Conservation (phyloP, 2,888 invertebrate genomes). For the Epicampocera succincta region DNA sequence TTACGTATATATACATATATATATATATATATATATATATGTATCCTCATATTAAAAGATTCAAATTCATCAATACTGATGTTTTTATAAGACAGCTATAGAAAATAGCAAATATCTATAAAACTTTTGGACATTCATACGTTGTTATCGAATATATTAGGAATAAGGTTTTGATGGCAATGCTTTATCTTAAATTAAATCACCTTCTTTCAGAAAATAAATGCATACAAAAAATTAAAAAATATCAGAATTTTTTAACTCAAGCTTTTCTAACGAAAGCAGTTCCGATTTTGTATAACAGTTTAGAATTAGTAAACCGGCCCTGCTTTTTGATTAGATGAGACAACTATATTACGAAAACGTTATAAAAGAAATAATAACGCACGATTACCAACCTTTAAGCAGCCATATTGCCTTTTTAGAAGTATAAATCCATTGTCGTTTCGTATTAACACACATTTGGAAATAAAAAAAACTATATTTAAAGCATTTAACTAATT, state of each 20-base stretch:
- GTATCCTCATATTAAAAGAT: too few relatives aligned
- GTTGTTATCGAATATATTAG: too few relatives aligned
- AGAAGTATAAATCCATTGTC: constrained; percentile 69
- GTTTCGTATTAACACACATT: constrained; percentile 60
- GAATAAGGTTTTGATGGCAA: too few relatives aligned
- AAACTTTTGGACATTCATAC: too few relatives aligned
- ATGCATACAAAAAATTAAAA: not conserved
- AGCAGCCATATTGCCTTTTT: constrained; percentile 68
- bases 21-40: too few relatives aligned
- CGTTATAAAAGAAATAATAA: constrained; percentile 49
- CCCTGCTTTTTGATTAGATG: constrained; percentile 31
- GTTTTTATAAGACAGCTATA: too few relatives aligned
- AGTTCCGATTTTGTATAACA: constrained; percentile 16
- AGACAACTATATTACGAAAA: constrained; percentile 37
- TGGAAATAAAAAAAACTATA: constrained; percentile 51
- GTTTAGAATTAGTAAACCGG: not conserved
- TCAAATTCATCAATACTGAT: too few relatives aligned
- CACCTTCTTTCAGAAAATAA: too few relatives aligned
- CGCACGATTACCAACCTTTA: constrained; percentile 62
- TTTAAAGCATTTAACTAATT: constrained; percentile 50
- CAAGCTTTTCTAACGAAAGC: not conserved
- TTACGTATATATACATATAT: too few relatives aligned
- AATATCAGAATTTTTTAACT: not conserved
- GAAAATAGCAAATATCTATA: too few relatives aligned
- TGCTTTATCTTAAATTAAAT: too few relatives aligned